Percentiles rank a stretch among this genome's conserved stretches.
Conservation (phyloP, 2,888 invertebrate species). For the Saturnia pavonia region DNA sequence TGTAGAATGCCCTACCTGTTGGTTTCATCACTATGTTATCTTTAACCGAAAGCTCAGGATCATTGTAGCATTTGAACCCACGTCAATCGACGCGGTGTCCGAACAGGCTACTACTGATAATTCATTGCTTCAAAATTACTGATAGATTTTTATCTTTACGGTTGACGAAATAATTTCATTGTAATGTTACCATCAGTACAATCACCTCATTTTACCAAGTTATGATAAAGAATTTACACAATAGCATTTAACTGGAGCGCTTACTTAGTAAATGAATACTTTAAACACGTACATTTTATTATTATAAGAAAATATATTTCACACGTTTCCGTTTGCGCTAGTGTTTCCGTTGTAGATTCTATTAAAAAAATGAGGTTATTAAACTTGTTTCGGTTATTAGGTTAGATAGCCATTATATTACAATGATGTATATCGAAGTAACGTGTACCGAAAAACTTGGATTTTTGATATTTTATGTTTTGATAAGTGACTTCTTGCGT, state of each 20-base stretch:
- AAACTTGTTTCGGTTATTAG: neutral
- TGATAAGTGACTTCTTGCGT: too few relatives aligned
- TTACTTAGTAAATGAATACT: neutral
- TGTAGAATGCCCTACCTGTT: too few relatives aligned
- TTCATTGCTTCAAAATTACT: too few relatives aligned
- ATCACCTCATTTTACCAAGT: neutral
- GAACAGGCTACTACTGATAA: too few relatives aligned
- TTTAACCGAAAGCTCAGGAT: too few relatives aligned
- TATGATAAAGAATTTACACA: neutral
- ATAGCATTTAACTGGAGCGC: neutral
- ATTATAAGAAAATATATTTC: neutral
- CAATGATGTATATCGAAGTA: neutral
- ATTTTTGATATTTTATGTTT: too few relatives aligned
- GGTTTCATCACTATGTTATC: too few relatives aligned
- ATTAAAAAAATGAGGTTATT: neutral
- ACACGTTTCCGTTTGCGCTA: neutral
- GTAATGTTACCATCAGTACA: neutral
- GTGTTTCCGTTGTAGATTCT: slow-evolving; percentile 1
- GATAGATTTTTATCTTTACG: neutral
- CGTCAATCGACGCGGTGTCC: too few relatives aligned
- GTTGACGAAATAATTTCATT: neutral
- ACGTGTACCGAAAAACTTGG: neutral
- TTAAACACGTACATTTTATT: neutral
- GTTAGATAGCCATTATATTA: too few relatives aligned
- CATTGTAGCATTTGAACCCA: too few relatives aligned